These are phyloP conservation scores for Myripristis jacobus DNA, from an alignment of 2,797 vertebrate species.

Conservation along the genomic window DNA sequence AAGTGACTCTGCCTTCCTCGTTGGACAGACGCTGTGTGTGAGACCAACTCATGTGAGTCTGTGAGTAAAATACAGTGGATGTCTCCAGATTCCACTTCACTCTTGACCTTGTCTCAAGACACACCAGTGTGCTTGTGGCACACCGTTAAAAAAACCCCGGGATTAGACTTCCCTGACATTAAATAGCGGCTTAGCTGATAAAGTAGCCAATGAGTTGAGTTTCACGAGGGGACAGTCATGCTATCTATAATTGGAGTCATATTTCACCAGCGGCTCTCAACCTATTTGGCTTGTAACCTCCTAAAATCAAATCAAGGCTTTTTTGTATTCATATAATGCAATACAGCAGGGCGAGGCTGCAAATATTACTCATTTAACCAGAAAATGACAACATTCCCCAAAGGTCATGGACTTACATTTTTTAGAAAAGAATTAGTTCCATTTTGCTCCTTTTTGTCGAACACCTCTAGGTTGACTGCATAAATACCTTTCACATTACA, in stretches of 20 bases:
- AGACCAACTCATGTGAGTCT: no score
- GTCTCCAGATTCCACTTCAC: no score
- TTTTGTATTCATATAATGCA: background rate
- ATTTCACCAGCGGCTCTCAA: slow-evolving; percentile 8
- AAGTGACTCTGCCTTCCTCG: no score
- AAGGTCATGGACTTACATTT: slow-evolving; percentile 39
- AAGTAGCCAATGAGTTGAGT: slow-evolving; percentile 21
- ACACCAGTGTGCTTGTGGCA: no score
- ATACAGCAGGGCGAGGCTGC: slow-evolving; percentile 8
- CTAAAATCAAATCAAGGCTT: slow-evolving; percentile 4
- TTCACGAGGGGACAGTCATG: slow-evolving; percentile 27
- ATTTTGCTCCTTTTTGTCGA: slow-evolving; percentile 6
- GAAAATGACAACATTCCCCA: slow-evolving; percentile 31
- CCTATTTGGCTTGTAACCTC: background rate
- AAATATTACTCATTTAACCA: background rate
- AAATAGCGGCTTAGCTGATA: slow-evolving; percentile 9
- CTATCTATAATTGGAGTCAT: slow-evolving; percentile 10
- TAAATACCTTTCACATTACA: slow-evolving; percentile 2
- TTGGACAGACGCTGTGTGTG: no score
- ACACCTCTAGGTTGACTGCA: background rate
- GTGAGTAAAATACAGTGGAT: no score
- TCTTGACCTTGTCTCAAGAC: no score
- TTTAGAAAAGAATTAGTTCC: slow-evolving; percentile 28
- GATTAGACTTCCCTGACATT: slow-evolving; percentile 8
- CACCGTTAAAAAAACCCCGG: no score